Base-by-base conservation (phyloP, 2,888 invertebrate species). In the Hyppa rectilinea region DNA sequence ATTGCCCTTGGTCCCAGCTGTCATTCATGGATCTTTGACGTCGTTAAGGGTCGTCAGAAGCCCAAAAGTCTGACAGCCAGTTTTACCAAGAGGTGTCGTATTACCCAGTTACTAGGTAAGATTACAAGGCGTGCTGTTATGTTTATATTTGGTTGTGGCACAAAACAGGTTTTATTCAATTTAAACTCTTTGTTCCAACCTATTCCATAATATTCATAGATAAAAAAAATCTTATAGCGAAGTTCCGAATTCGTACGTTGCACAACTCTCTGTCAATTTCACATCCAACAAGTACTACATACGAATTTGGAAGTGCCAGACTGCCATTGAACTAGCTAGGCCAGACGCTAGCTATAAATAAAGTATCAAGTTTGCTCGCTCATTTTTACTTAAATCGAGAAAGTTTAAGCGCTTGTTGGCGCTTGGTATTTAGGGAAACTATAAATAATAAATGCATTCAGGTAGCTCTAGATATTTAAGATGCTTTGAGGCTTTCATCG, bases 271-370 rank as follows among this genome's bases (percentile, higher is more conserved):
- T 43, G 62, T 75, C 75, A 80, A 70, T 75, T 83, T 40, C 36
- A 63, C 52, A 63, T 70, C 75, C 61, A 78, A 81, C 84, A 80
- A 71, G 36, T 38, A 43, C 50, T 69, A 67, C 59, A 75, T 68
- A 55, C 49, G 43, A 78, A 62, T 81, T 60, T 53, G 45, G 69
- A 82, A 60, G 72, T 74, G 7, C 58, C 65, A 59, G 64, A 58
- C 67, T 72, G 20, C 34, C 17, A 12, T 49, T 53, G 70, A 56
- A 66, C 62, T 67, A 65, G 64, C 64, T 63, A 63, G 61, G 45
- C 68, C 31, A 65, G 67, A 71, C 63, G 71, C 65, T 20, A 43
- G 47, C 60, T 74, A 79, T 79, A 79, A 80, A 80, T 80, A 73
- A n/a, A n/a, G n/a, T n/a, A 34, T 29, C 0, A 77, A 77, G 63